Percentiles rank a stretch among this genome's conserved stretches.
phyloP scores from a whole-genome alignment of 2,797 vertebrate species.

The Crocodylus rhombifer region DNA sequence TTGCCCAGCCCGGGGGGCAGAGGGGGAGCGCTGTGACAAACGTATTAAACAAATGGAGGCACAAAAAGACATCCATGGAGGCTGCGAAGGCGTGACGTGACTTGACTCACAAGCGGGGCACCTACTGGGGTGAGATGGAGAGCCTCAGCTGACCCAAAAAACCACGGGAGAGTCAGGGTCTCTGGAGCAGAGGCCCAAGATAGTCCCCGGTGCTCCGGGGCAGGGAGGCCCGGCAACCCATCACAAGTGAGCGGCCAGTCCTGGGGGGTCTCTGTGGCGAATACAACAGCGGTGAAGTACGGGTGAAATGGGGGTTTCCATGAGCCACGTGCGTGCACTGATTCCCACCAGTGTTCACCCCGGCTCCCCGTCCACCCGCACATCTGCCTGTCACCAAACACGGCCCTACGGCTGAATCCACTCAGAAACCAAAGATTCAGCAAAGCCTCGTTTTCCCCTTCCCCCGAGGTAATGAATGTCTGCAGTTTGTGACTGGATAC shows the following conservation, averaged over 20 bases:
- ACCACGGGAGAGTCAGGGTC: not conserved
- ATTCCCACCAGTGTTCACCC: not conserved
- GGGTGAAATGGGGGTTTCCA: not conserved
- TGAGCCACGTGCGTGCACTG: not conserved
- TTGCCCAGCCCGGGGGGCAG: too few species aligned
- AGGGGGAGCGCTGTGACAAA: too few species aligned
- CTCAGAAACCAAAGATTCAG: not conserved
- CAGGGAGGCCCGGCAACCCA: not conserved
- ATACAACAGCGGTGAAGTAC: not conserved
- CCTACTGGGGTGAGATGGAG: not conserved
- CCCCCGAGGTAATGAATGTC: not conserved
- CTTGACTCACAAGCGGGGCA: not conserved
- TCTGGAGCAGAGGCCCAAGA: not conserved
- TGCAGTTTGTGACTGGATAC: rapidly evolving
- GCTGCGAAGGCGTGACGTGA: not conserved
- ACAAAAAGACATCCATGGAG: not conserved
- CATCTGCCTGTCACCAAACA: not conserved
- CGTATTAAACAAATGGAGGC: not conserved
- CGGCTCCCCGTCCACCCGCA: rapidly evolving
- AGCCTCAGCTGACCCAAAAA: not conserved
- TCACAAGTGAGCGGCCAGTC: not conserved
- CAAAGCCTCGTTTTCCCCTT: rapidly evolving
- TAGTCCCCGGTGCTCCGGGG: not conserved
- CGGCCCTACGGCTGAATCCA: not conserved
- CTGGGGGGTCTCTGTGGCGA: not conserved